Percentiles rank a stretch among this genome's conserved stretches.
Conservation (phyloP, 2,888 invertebrate species). For the Keiferia lycopersicella region DNA sequence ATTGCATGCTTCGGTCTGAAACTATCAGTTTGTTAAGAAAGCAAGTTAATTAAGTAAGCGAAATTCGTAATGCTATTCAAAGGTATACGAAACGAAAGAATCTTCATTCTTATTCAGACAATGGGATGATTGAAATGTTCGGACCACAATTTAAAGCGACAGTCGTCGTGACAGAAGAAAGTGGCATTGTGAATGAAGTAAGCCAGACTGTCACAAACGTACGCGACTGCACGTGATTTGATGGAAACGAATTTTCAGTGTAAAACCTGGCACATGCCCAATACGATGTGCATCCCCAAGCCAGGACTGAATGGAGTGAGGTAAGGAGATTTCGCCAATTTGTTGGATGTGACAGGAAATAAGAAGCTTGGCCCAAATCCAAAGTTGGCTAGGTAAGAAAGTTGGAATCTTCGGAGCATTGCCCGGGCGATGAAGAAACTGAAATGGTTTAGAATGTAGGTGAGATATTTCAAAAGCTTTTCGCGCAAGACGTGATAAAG, state of each 20-base stretch:
- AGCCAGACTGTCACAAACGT: not conserved
- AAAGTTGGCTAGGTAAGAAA: constrained; percentile 18
- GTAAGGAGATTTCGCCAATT: constrained; percentile 15
- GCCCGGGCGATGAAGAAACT: not conserved
- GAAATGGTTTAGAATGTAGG: not conserved
- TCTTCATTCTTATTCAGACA: not conserved
- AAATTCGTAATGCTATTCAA: constrained; percentile 23
- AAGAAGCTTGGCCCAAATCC: constrained; percentile 25
- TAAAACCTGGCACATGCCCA: constrained; percentile 15
- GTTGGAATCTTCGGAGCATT: constrained; percentile 1
- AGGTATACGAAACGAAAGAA: constrained; percentile 6
- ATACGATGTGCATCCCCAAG: not conserved
- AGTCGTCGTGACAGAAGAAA: constrained; percentile 14
- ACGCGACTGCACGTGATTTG: constrained; percentile 10
- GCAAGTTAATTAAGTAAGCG: constrained; percentile 27
- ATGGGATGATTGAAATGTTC: constrained; percentile 30
- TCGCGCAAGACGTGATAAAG: not conserved
- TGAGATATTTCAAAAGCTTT: not conserved
- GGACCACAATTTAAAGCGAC: constrained; percentile 12
- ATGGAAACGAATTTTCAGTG: constrained; percentile 9
- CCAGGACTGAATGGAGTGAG: constrained; percentile 18
- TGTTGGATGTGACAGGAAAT: constrained; percentile 12
- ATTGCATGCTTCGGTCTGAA: constrained; percentile 7
- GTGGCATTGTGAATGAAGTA: constrained; percentile 11
- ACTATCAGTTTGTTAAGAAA: not conserved